Conservation (phyloP, 1,140 invertebrate species). For the Drosophila subobscura region DNA sequence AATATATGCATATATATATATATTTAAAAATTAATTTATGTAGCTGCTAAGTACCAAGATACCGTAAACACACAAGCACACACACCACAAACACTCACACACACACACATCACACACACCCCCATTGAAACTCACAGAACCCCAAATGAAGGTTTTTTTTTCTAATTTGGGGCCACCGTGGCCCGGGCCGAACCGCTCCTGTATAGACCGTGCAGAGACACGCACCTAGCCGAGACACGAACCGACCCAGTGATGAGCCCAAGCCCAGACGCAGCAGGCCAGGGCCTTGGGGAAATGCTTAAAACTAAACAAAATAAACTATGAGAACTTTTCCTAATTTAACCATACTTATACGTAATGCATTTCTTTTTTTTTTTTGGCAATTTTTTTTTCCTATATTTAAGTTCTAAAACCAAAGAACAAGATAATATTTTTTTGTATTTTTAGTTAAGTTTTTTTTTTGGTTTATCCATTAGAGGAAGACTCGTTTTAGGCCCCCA, state of each 20-base stretch:
- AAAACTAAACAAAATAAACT: conserved; percentile 9
- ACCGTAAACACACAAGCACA: conserved; percentile 48
- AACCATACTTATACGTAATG: conserved; percentile 9
- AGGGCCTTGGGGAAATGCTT: conserved; percentile 23
- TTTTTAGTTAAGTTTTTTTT: conserved; percentile 32
- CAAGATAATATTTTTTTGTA: conserved; percentile 61
- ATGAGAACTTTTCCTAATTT: conserved; percentile 26
- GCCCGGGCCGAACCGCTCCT: no score
- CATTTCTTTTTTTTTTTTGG: conserved; percentile 24
- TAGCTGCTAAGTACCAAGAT: conserved; percentile 69
- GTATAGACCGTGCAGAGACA: background rate
- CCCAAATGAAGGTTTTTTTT: background rate
- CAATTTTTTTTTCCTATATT: conserved; percentile 63
- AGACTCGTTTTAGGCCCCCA: conserved; percentile 9
- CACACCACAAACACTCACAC: conserved; percentile 15
- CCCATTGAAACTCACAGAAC: conserved; percentile 15
- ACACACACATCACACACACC: conserved; percentile 25
- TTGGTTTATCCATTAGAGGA: background rate
- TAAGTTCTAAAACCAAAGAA: conserved; percentile 80
- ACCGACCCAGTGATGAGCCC: no score
- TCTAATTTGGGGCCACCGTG: no score
- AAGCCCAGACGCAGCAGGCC: no score
- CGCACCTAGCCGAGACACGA: conserved; percentile 28
- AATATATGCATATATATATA: conserved; percentile 48
- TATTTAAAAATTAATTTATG: conserved; percentile 69